These are phyloP conservation scores for Lipophrys pholis DNA, from an alignment of 2,113 vertebrate genomes.

Conservation along the genomic window DNA sequence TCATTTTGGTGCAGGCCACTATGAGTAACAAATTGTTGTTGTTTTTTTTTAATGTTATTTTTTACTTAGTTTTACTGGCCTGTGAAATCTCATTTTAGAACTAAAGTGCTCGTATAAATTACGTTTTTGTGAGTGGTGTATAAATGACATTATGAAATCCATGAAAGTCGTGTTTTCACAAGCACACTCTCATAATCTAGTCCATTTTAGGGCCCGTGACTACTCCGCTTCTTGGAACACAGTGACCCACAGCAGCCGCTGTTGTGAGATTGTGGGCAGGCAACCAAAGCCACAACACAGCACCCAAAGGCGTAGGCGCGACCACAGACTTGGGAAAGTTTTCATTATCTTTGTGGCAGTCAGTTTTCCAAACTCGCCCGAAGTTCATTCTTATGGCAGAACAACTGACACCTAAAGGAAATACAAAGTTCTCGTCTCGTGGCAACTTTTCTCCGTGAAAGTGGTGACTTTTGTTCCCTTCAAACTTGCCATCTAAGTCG, in stretches of 20 bases:
- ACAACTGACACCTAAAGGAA: slow-evolving; percentile 17
- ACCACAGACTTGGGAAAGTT: slow-evolving; percentile 46
- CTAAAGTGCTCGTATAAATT: slow-evolving; percentile 38
- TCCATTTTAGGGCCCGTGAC: slow-evolving; percentile 2
- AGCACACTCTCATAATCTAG: slow-evolving; percentile 23
- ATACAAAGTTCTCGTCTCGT: too few species aligned
- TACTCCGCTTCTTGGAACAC: slow-evolving; percentile 40
- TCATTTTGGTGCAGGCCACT: slow-evolving; percentile 23
- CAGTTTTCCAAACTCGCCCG: slow-evolving; percentile 51
- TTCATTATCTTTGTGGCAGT: slow-evolving; percentile 51
- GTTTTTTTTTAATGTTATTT: slow-evolving; percentile 34
- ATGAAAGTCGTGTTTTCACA: slow-evolving; percentile 49
- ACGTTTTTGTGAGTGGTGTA: slow-evolving; percentile 19
- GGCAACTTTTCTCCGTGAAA: not conserved
- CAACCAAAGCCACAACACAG: slow-evolving; percentile 52
- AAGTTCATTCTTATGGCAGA: slow-evolving; percentile 3
- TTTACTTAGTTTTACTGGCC: slow-evolving; percentile 32
- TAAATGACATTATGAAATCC: slow-evolving; percentile 38
- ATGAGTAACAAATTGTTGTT: slow-evolving; percentile 32
- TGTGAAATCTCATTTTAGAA: slow-evolving; percentile 53
- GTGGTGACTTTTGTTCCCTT: slow-evolving; percentile 16
- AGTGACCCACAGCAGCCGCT: slow-evolving; percentile 43
- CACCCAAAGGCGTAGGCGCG: slow-evolving; percentile 39
- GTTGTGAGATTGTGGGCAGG: not conserved
- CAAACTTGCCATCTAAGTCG: slow-evolving; percentile 28